Base-by-base conservation (phyloP, 2,113 vertebrate genomes). In the Carassius carassius region DNA sequence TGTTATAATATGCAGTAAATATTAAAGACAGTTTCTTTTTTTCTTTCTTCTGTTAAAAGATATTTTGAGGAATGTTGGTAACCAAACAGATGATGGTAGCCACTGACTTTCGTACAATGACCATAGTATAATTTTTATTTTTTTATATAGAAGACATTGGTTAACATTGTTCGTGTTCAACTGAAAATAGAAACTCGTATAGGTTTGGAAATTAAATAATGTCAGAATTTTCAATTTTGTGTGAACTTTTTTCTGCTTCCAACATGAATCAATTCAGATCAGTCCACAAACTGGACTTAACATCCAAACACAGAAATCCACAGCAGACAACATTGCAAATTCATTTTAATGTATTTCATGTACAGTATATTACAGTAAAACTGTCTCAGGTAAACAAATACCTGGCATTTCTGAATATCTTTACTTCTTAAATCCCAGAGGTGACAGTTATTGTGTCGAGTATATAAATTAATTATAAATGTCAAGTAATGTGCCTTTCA, bases 261-360 rank as follows among this genome's bases (percentile, higher is more conserved):
- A n/a, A 10, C 9, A n/a, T 60, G 3, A 11, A 60, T 23, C 3
- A 23, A 0, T 23, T 23, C 21, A 60, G 58, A 60, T 9, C 58
- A 60, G 9, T 60, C 21, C 21, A 60, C 60, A 25, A 63, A 35
- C 29, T 17, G 14, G 25, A 77, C 81, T 29, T 3, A 37, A 2
- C 56, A 75, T 16, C 4, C 21, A 74, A 37, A 77, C 37, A 67
- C 21, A 73, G 2, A 25, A 67, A 58, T 75, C 8, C 60, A 70
- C 89, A 90, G 77, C 85, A 94, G 94, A 91, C 90, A 88, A 92
- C 90, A 87, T 83, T 86, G 78, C 85, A 82, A 79, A 90, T 88
- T 90, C 0, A 87, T 65, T 86, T 92, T 92, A 90, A 92, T 90
- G 86, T 84, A 77, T 70, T 86, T 84, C 87, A 92, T 89, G 92